These are phyloP conservation scores for Entomobrya proxima DNA, from an alignment of 2,888 invertebrate genomes.

Conservation along the genomic window DNA sequence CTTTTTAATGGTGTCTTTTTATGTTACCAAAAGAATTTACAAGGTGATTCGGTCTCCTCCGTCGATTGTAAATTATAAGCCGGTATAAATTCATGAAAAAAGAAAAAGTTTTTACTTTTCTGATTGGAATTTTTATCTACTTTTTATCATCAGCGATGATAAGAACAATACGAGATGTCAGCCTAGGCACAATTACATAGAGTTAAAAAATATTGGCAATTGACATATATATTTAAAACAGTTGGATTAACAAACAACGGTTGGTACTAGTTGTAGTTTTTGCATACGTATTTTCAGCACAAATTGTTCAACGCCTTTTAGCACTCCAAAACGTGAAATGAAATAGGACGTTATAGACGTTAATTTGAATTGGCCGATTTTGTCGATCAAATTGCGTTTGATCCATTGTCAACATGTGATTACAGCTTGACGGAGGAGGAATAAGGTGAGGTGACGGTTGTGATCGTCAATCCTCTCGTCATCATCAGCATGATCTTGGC, in stretches of 20 bases:
- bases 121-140: neutral
- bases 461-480: neutral
- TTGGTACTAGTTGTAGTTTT: neutral
- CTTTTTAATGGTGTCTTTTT: conserved; percentile 12
- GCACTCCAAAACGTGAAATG: neutral
- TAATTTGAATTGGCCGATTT: conserved; percentile 8
- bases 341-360: conserved; percentile 6
- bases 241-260: conserved; percentile 26
- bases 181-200: conserved; percentile 35
- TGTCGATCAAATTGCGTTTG: neutral
- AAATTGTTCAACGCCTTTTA: conserved; percentile 27
- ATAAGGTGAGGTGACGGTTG: neutral
- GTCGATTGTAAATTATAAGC: conserved; percentile 17
- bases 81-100: no score
- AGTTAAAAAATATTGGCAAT: neutral
- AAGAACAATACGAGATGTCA: neutral
- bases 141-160: neutral
- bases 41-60: conserved; percentile 21
- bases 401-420: conserved; percentile 31
- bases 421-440: neutral
- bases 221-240: conserved; percentile 42
- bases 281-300: neutral
- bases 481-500: neutral
- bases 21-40: neutral
- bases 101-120: neutral